These are phyloP conservation scores for Dicrurus megarhynchus DNA, from an alignment of 2,113 vertebrate species.

Conservation along the genomic window DNA sequence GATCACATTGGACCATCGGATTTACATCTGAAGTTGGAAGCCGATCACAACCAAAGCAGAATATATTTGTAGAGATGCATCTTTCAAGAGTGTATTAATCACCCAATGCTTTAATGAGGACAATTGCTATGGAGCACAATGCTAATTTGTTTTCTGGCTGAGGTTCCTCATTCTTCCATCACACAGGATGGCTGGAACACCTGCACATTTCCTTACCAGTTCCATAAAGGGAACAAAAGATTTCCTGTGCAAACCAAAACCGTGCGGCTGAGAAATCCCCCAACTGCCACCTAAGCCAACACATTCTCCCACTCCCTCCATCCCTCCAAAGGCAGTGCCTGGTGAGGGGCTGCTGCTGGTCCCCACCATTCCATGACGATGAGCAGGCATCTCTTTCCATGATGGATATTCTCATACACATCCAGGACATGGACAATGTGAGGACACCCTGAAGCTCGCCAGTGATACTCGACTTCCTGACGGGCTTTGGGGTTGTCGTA, in stretches of 20 bases:
- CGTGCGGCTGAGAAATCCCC: not conserved
- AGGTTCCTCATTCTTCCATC: not conserved
- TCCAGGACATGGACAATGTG: conserved; percentile 87
- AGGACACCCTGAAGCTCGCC: conserved; percentile 85
- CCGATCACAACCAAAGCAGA: not conserved
- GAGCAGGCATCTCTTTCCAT: conserved; percentile 92
- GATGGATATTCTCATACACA: conserved; percentile 96
- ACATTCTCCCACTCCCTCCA: not conserved
- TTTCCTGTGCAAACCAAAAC: not conserved
- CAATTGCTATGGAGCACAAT: not conserved
- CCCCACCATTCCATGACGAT: conserved; percentile 98
- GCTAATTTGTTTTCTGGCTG: not conserved
- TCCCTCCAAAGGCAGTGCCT: not conserved
- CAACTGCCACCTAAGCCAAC: not conserved
- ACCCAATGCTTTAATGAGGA: not conserved
- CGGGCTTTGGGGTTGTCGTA: conserved; percentile 92
- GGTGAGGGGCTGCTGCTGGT: not conserved
- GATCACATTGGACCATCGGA: not conserved
- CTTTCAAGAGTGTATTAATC: not conserved
- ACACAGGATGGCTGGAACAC: not conserved
- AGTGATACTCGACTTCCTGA: conserved; percentile 92
- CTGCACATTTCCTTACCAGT: not conserved
- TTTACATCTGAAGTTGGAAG: not conserved
- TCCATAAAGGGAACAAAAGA: not conserved
- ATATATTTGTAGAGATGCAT: not conserved